phyloP scores from a whole-genome alignment of 2,888 invertebrate genomes.

The Thumatha senex region DNA sequence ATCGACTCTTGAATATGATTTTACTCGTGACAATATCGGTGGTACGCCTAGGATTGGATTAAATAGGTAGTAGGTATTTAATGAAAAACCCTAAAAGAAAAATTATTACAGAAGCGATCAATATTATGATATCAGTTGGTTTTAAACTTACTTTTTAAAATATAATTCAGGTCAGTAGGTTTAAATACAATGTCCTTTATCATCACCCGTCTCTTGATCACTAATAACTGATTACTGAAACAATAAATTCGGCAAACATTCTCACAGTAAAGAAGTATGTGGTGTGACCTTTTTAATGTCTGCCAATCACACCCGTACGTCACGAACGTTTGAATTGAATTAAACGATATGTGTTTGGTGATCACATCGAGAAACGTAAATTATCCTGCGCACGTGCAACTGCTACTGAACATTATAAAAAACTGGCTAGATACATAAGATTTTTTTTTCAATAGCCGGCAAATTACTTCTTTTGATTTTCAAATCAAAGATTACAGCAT shows the following conservation, averaged over 20 bases:
- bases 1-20: no score
- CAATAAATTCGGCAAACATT: conserved; percentile 24
- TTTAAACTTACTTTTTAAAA: no score
- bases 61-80: no score
- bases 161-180: no score
- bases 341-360: conserved; percentile 42
- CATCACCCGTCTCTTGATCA: conserved; percentile 26
- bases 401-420: conserved; percentile 27
- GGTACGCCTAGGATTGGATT: no score
- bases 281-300: conserved; percentile 25
- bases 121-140: no score
- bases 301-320: conserved; percentile 45
- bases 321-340: conserved; percentile 56
- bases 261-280: conserved; percentile 16
- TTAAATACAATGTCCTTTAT: no score
- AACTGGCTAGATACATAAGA: conserved; percentile 22
- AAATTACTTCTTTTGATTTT: not conserved
- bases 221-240: conserved; percentile 19
- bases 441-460: not conserved
- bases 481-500: not conserved
- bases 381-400: conserved; percentile 39
- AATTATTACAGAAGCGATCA: no score
- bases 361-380: conserved; percentile 40
- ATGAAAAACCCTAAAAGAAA: no score
- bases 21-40: no score